phyloP scores from a whole-genome alignment of 2,113 vertebrate genomes.

The Galbula dea region DNA sequence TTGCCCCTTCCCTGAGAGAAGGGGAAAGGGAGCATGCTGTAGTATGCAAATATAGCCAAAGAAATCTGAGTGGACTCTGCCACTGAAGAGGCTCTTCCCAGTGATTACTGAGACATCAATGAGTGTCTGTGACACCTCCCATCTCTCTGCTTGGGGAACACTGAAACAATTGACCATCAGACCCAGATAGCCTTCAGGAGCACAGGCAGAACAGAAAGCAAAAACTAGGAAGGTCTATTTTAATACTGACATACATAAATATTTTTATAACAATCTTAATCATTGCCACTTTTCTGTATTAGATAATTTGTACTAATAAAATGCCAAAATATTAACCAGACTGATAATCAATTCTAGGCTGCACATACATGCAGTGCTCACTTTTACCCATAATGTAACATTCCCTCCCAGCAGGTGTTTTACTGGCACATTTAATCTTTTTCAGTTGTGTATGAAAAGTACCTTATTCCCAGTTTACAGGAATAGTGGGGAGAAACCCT shows the following conservation, averaged over 20 bases:
- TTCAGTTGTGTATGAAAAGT: background rate
- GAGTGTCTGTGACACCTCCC: background rate
- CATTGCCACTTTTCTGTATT: background rate
- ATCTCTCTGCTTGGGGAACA: background rate
- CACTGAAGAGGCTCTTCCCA: background rate
- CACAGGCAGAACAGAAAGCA: background rate
- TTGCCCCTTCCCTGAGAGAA: background rate
- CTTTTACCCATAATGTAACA: background rate
- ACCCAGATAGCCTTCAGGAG: fast-evolving
- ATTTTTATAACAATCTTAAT: background rate
- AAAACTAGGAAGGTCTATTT: background rate
- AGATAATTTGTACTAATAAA: background rate
- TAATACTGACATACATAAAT: background rate
- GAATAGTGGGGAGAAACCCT: background rate
- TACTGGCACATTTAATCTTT: background rate
- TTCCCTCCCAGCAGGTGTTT: background rate
- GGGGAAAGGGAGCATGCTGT: background rate
- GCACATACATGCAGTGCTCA: background rate
- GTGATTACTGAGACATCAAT: fast-evolving
- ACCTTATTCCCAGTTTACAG: background rate
- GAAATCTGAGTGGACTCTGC: background rate
- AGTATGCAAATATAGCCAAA: background rate
- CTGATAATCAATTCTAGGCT: background rate
- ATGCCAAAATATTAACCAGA: background rate
- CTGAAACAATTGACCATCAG: background rate